Evolutionary conservation across 1,140 invertebrate species (phyloP), one percentile per base, ranked within the genome.

Genomic region (Drosophila hydei): DNA sequence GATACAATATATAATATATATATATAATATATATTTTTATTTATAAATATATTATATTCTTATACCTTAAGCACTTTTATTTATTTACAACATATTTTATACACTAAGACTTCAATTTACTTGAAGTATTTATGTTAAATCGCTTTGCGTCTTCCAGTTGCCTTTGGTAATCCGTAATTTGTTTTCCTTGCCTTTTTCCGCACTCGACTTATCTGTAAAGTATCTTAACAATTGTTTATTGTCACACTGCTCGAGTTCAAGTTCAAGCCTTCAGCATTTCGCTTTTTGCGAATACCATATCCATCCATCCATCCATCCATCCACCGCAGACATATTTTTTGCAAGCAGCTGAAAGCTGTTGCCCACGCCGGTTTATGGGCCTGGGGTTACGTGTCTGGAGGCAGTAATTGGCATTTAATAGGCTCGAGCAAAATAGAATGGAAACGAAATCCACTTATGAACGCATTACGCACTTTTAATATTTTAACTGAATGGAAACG

Each of bases 391-490:
- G 80, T 85, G 80, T 77, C 63, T 54, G 58, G 74, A 51, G 51
- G 42, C 42, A 55, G 74, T 85, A 85, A 85, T 87, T 75, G 81
- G 73, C 67, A 56, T 87, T 85, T 79, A 87, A 73, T 75, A 33
- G 30, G 64, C 58, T 60, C 54, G 30, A 11, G 43, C 63, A 27
- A 51, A 56, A 51, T 64, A 71, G 61, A 71, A 71, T 58, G 63
- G 27, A 47, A 47, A 69, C 19, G 50, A 58, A 72, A 67, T 18
- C 25, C 54, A 45, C 36, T 67, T 77, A 74, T 47, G 65, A 75
- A 87, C 77, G 55, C 62, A 71, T 59, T 65, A 85, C 80, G 80
- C 80, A 85, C 81, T 77, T 87, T 87, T 71, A 72, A 70, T 87
- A 87, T 75, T 72, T 61, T n/a, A 62, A 54, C 60, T 58, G 47